Evolutionary conservation across 1,140 invertebrate species (phyloP).

Genomic region (Bactericera cockerelli): DNA sequence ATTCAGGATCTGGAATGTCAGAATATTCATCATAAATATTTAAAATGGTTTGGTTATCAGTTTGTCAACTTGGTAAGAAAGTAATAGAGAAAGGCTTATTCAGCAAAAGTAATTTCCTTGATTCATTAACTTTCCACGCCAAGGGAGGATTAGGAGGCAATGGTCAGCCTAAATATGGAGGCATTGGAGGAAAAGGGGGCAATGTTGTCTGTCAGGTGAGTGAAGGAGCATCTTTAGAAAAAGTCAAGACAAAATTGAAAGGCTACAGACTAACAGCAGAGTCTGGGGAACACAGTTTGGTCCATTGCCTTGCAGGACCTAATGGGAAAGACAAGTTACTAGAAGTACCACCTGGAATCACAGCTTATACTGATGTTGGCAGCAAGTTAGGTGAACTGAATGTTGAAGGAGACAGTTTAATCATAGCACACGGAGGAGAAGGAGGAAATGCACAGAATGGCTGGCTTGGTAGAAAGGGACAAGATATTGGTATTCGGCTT

Average conservation of each 20-base stretch:
- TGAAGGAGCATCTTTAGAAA: constrained; percentile 40
- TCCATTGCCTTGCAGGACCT: constrained; percentile 53
- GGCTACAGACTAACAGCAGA: constrained; percentile 42
- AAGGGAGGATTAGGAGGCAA: constrained; percentile 41
- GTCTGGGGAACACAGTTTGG: constrained; percentile 50
- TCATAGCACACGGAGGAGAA: constrained; percentile 55
- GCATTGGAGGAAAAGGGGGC: constrained; percentile 71
- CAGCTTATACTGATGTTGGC: constrained; percentile 46
- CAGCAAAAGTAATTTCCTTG: constrained; percentile 20
- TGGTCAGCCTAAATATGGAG: constrained; percentile 62
- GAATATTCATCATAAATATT: too few species aligned
- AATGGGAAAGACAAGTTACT: constrained; percentile 51
- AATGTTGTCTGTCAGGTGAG: constrained; percentile 54
- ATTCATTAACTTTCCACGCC: constrained; percentile 21
- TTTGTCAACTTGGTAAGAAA: neutral
- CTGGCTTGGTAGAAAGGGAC: constrained; percentile 53
- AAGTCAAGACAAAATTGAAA: constrained; percentile 35
- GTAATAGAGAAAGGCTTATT: neutral
- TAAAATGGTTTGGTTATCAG: too few species aligned
- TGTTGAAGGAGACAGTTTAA: constrained; percentile 42
- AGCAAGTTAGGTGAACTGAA: constrained; percentile 56
- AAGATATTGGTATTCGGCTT: constrained; percentile 46
- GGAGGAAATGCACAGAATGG: constrained; percentile 53
- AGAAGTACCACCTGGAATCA: constrained; percentile 61
- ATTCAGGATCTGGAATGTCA: too few species aligned